Evolutionary conservation across 2,113 vertebrate genomes (phyloP), one percentile per base, ranked within the genome.

Genomic region (Patagioenas fasciata): DNA sequence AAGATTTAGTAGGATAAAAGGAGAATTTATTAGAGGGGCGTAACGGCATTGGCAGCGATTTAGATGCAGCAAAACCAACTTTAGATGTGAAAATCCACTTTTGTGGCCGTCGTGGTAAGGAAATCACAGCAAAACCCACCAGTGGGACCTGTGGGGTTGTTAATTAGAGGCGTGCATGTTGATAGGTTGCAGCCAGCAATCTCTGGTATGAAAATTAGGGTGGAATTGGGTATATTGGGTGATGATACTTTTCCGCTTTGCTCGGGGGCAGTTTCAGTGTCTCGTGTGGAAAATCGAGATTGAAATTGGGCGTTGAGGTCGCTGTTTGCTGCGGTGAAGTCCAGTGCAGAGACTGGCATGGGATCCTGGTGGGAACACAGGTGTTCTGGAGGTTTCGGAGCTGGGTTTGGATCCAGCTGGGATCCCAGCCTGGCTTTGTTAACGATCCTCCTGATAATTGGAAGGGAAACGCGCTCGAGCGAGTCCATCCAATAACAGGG

Each of bases 161-260:
- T 83, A 44, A 62, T 70, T 91, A 48, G 36, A 58, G 58, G 36
- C 1, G 0, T 18, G 15, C 21, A 58, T 2, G 13, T 74, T 87
- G 57, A 53, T 11, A 28, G 69, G 12, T 65, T 51, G 65, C 64
- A 50, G 29, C 20, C 50, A 12, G 12, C 54, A 13, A 44, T 65
- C n/a, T 65, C n/a, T 38, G 77, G 14, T 32, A 11, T 15, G 54
- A 50, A 23, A 53, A 60, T 48, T 5, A 53, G 47, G 36, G 42
- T 58, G 54, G 38, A 14, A 24, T 57, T 2, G 18, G 28, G 7
- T n/a, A 3, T 1, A 0, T 42, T 25, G 50, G 44, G 18, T 44
- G 66, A 9, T 60, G 3, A 13, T 16, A 13, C 5, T 72, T 23
- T 11, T 8, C 47, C 47, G 58, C 61, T 48, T 81, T 25, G 53